Evolutionary conservation across 2,113 vertebrate species (phyloP).

Genomic region (Lepus europaeus): DNA sequence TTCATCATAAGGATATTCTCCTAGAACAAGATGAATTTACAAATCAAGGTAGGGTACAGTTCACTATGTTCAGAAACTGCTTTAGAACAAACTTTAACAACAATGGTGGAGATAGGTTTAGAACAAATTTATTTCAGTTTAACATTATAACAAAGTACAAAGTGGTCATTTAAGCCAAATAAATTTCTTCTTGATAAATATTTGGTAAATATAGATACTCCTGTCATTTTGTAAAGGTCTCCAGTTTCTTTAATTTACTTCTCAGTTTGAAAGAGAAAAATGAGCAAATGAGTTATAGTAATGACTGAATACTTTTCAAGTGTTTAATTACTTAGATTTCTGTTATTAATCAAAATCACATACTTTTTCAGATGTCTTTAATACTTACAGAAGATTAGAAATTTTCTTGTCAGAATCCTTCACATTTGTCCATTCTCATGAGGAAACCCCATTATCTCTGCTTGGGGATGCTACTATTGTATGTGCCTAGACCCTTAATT

Average conservation of each 20-base stretch:
- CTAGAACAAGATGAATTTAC: no score
- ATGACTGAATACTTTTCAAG: not conserved
- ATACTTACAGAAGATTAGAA: not conserved
- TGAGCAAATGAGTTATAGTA: not conserved
- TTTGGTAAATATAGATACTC: not conserved
- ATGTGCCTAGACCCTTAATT: not conserved
- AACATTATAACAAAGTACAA: not conserved
- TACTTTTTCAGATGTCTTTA: slow-evolving; percentile 1
- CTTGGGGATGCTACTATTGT: not conserved
- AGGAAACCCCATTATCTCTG: not conserved
- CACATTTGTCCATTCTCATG: not conserved
- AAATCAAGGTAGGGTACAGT: no score
- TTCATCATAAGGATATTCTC: no score
- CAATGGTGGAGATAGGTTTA: no score
- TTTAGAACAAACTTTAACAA: no score
- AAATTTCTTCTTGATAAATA: not conserved
- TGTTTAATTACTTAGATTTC: not conserved
- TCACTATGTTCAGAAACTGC: no score
- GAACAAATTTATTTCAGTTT: no score
- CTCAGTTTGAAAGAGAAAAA: not conserved
- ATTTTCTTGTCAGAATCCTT: not conserved
- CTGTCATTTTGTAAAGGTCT: not conserved
- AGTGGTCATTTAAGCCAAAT: not conserved
- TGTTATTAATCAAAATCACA: not conserved
- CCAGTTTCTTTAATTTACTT: not conserved